These are phyloP conservation scores for Lota lota DNA, from an alignment of 2,113 vertebrate genomes.

Conservation along the genomic window DNA sequence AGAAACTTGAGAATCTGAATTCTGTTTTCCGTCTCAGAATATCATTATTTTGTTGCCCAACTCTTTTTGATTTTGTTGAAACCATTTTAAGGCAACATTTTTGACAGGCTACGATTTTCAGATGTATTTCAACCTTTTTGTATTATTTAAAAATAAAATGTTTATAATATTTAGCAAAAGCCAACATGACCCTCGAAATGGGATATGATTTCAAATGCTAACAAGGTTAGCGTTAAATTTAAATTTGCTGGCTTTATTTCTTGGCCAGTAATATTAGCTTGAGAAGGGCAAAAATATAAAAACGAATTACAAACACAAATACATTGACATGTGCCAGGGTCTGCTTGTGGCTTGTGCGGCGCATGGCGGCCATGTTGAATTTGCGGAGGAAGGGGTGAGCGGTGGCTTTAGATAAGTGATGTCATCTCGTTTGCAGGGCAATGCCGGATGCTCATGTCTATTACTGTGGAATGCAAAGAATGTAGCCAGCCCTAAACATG, in stretches of 20 bases:
- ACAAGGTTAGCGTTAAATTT: neutral
- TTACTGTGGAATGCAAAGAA: constrained; percentile 85
- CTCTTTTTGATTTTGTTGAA: too few relatives aligned
- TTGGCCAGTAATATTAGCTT: constrained; percentile 22
- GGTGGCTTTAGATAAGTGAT: constrained; percentile 80
- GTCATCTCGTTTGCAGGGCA: constrained; percentile 83
- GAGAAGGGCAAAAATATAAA: constrained; percentile 25
- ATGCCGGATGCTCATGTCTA: constrained; percentile 82
- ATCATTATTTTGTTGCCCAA: too few relatives aligned
- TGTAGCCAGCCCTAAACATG: constrained; percentile 82
- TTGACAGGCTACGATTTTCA: too few relatives aligned
- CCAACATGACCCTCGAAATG: too few relatives aligned
- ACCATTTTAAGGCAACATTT: too few relatives aligned
- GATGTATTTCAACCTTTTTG: too few relatives aligned
- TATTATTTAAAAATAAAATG: too few relatives aligned
- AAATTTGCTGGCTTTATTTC: constrained; percentile 1
- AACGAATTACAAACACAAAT: constrained; percentile 12
- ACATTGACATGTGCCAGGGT: constrained; percentile 40
- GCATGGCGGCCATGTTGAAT: constrained; percentile 75
- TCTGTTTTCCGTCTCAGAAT: too few relatives aligned
- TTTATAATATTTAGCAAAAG: too few relatives aligned
- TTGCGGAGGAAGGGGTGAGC: constrained; percentile 64
- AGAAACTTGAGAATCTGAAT: too few relatives aligned
- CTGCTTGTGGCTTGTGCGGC: constrained; percentile 71
- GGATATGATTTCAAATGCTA: too few relatives aligned